These are phyloP conservation scores for Mythimna pallens DNA, from an alignment of 2,888 invertebrate species.

Conservation along the genomic window DNA sequence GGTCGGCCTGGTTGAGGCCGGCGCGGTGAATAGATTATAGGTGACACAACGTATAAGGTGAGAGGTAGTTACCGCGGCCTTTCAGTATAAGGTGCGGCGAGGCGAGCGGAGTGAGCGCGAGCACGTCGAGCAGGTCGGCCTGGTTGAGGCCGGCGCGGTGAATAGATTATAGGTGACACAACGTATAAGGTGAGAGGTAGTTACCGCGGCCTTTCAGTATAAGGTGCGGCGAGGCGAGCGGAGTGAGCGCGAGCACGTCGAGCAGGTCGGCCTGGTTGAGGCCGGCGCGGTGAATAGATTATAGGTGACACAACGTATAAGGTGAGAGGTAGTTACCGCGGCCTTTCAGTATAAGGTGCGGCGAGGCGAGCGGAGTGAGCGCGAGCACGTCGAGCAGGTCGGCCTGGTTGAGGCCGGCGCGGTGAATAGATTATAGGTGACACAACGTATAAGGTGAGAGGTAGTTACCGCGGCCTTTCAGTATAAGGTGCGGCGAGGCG, in stretches of 20 bases:
- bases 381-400: constrained; percentile 97
- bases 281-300: constrained; percentile 97
- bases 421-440: constrained; percentile 89
- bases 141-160: constrained; percentile 97
- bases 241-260: constrained; percentile 96
- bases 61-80: constrained; percentile 29
- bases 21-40: constrained; percentile 95
- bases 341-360: constrained; percentile 94
- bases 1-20: constrained; percentile 96
- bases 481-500: constrained; percentile 95
- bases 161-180: no score
- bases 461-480: constrained; percentile 87
- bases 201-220: constrained; percentile 91
- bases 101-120: constrained; percentile 95
- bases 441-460: no score
- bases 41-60: no score
- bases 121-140: constrained; percentile 97
- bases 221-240: constrained; percentile 95
- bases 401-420: constrained; percentile 96
- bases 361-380: constrained; percentile 95
- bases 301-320: no score
- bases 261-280: constrained; percentile 97
- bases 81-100: constrained; percentile 96
- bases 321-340: constrained; percentile 18
- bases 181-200: no score